phyloP scores from a whole-genome alignment of 2,888 invertebrate species.

The Dryococelus australis region DNA sequence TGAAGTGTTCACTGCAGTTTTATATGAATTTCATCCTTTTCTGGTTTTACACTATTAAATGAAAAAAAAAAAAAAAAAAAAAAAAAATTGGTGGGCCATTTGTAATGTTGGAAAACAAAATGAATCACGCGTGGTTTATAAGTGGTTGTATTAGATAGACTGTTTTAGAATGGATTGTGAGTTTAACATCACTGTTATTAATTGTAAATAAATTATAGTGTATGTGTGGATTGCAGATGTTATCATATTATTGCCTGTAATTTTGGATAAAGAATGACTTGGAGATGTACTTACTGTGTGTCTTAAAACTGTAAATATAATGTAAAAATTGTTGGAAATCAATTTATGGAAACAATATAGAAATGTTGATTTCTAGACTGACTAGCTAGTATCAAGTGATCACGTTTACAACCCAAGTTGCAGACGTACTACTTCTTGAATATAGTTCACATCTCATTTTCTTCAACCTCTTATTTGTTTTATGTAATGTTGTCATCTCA shows the following conservation, averaged over 20 bases:
- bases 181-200: conserved; percentile 16
- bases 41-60: neutral
- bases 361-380: conserved; percentile 16
- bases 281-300: conserved; percentile 10
- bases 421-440: neutral
- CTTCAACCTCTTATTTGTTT: neutral
- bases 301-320: neutral
- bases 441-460: neutral
- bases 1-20: neutral
- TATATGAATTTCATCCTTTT: neutral
- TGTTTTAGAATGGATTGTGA: neutral
- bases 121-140: neutral
- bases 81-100: neutral
- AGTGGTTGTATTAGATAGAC: no score
- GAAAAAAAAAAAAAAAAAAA: neutral
- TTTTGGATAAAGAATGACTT: neutral
- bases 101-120: neutral
- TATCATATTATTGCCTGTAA: neutral
- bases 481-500: conserved; percentile 9
- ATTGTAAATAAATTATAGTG: neutral
- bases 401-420: neutral
- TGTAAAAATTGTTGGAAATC: neutral
- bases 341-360: neutral
- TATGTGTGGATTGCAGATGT: neutral
- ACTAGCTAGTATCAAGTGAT: neutral